These are phyloP conservation scores for Porites lobata DNA, from an alignment of 92 coral and sea anemone genomes.

Conservation along the genomic window DNA sequence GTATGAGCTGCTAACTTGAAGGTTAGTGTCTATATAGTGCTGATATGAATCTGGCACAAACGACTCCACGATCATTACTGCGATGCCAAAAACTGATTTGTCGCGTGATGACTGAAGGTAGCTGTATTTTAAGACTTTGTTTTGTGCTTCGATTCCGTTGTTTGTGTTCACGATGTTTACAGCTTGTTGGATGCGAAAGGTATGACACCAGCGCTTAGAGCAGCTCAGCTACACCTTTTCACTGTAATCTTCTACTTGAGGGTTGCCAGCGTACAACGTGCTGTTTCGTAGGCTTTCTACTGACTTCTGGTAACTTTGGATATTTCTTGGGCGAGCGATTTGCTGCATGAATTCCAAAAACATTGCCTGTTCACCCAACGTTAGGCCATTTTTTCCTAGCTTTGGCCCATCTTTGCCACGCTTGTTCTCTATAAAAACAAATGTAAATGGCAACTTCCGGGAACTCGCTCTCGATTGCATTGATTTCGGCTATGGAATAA, in stretches of 20 bases:
- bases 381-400: slow-evolving; percentile 36
- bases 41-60: slow-evolving; percentile 58
- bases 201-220: slow-evolving; percentile 42
- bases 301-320: background rate
- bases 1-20: slow-evolving; percentile 59
- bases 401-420: slow-evolving; percentile 39
- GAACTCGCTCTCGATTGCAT: slow-evolving; percentile 48
- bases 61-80: slow-evolving; percentile 64
- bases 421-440: slow-evolving; percentile 62
- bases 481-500: slow-evolving; percentile 56
- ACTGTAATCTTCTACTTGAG: slow-evolving; percentile 31
- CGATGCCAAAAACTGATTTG: slow-evolving; percentile 77
- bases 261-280: slow-evolving; percentile 10
- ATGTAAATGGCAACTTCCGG: slow-evolving; percentile 41
- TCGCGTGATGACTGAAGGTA: slow-evolving; percentile 67
- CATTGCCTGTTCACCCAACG: slow-evolving; percentile 29
- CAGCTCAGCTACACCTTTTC: slow-evolving; percentile 44
- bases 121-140: slow-evolving; percentile 65
- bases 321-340: background rate
- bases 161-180: slow-evolving; percentile 52
- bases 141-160: slow-evolving; percentile 40
- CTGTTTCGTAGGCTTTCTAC: slow-evolving; percentile 7
- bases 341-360: slow-evolving; percentile 27
- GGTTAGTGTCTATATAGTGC: slow-evolving; percentile 74
- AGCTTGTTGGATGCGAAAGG: slow-evolving; percentile 40